Percentiles rank a stretch among this genome's conserved stretches.
phyloP scores from a whole-genome alignment of 2,113 vertebrate species.

The Murina feae region DNA sequence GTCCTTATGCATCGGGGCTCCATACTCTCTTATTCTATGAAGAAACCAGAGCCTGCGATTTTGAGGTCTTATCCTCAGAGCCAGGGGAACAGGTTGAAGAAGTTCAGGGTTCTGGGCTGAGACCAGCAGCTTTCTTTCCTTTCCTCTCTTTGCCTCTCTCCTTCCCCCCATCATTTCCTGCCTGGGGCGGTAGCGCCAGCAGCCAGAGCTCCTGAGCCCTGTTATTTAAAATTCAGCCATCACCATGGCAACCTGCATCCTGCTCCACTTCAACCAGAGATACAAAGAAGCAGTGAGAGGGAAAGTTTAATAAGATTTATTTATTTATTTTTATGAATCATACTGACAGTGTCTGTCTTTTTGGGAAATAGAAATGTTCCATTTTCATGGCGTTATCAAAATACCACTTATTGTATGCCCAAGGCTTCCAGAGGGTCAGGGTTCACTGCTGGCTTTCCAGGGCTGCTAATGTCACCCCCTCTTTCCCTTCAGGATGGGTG shows the following conservation, averaged over 20 bases:
- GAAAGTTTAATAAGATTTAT: slow-evolving; percentile 76
- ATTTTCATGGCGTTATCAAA: slow-evolving; percentile 55
- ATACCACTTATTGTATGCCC: slow-evolving; percentile 58
- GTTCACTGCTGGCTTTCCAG: not conserved
- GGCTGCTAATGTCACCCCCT: not conserved
- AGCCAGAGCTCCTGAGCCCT: slow-evolving; percentile 71
- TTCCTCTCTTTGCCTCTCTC: not conserved
- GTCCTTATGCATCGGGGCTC: not conserved
- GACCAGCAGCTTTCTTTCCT: not conserved
- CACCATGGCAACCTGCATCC: slow-evolving; percentile 78
- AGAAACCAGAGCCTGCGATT: not conserved
- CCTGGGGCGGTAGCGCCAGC: slow-evolving; percentile 37
- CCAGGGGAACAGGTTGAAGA: not conserved
- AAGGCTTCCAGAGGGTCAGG: slow-evolving; percentile 31
- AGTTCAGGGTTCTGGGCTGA: not conserved
- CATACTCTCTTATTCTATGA: not conserved
- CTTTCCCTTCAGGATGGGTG: not conserved
- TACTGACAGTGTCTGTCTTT: slow-evolving; percentile 64
- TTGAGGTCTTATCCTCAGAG: not conserved
- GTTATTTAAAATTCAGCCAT: slow-evolving; percentile 78
- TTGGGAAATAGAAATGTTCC: slow-evolving; percentile 48
- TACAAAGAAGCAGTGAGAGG: slow-evolving; percentile 68
- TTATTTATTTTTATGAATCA: slow-evolving; percentile 35
- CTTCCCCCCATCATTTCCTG: slow-evolving; percentile 40
- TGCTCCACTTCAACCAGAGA: slow-evolving; percentile 72